Base-by-base conservation (phyloP, 2,797 vertebrate species). In the Zalophus californianus region DNA sequence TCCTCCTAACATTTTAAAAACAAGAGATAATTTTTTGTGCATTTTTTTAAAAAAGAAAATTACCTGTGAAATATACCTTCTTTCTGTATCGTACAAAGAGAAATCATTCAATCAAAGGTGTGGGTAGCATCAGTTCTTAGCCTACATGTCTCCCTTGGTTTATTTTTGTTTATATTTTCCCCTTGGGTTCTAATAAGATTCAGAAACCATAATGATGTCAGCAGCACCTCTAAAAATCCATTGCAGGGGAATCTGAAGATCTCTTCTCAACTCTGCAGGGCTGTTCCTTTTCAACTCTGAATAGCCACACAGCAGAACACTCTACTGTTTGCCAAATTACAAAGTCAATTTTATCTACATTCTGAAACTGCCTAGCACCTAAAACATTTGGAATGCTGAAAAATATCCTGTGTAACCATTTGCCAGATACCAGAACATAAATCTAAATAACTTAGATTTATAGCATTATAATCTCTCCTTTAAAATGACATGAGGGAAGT, bases 361-460 rank as follows among this genome's bases (percentile, higher is more conserved):
- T 97, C 85, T 66, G 82, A 91, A 94, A 86, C n/a, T 66, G 41
- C 78, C 77, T 66, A 66, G 13, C 44, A 62, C 60, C 85, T 83
- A 84, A 75, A 86, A 88, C 32, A 54, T 94, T 90, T 78, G 66
- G n/a, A 86, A 94, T 87, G 27, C 78, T 97, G 32, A 38, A 62
- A 92, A 85, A 60, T 84, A 78, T 73, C 44, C 48, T 52, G 27
- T 77, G 12, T 92, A 93, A 77, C 87, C 82, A 66, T 91, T 94
- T 89, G 13, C 56, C 70, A 88, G 73, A 70, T 58, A 62, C 25
- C 11, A 66, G 86, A 56, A 82, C 48, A 88, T 91, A 92, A 93
- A 97, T 97, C 90, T 95, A 88, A 92, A 70, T 97, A 95, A 96
- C 92, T 96, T 94, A 94, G 78, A 97, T 91, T 94, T 97, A 89